phyloP scores from a whole-genome alignment of 2,797 vertebrate species.

The Vipera ursinii region DNA sequence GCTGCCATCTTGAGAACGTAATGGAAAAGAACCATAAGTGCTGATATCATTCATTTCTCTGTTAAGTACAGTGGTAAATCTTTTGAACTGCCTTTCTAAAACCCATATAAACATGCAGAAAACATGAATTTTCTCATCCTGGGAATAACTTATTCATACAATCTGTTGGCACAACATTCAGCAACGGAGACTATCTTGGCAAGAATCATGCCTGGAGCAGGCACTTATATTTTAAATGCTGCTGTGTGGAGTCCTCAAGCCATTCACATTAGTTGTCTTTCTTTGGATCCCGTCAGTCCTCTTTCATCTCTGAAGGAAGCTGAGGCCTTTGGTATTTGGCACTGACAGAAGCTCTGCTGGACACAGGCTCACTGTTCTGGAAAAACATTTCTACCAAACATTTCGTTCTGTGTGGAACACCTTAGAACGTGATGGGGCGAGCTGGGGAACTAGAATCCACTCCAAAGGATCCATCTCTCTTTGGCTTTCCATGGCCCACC shows the following conservation, averaged over 20 bases:
- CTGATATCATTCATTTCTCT: constrained; percentile 88
- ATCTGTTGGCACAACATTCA: constrained; percentile 56
- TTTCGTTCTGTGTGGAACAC: constrained; percentile 41
- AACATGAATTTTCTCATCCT: constrained; percentile 64
- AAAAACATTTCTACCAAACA: constrained; percentile 35
- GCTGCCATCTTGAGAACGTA: constrained; percentile 74
- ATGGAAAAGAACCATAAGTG: constrained; percentile 92
- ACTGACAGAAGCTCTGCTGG: constrained; percentile 21
- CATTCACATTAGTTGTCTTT: constrained; percentile 35
- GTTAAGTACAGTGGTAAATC: constrained; percentile 85
- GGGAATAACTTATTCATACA: constrained; percentile 54
- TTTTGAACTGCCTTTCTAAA: constrained; percentile 84
- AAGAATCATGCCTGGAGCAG: constrained; percentile 54
- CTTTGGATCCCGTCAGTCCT: constrained; percentile 50
- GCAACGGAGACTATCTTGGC: constrained; percentile 51
- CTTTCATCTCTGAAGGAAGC: constrained; percentile 52
- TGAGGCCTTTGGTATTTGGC: constrained; percentile 15
- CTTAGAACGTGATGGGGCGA: not conserved
- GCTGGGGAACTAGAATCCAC: not conserved
- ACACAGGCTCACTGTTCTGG: constrained; percentile 11
- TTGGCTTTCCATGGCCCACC: constrained; percentile 24
- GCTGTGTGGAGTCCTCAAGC: constrained; percentile 51
- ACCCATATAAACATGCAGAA: constrained; percentile 42
- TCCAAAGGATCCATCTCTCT: not conserved
- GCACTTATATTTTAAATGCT: constrained; percentile 51